Evolutionary conservation across 1,140 invertebrate genomes (phyloP), one percentile per base, ranked within the genome.

Genomic region (Melitaea cinxia): DNA sequence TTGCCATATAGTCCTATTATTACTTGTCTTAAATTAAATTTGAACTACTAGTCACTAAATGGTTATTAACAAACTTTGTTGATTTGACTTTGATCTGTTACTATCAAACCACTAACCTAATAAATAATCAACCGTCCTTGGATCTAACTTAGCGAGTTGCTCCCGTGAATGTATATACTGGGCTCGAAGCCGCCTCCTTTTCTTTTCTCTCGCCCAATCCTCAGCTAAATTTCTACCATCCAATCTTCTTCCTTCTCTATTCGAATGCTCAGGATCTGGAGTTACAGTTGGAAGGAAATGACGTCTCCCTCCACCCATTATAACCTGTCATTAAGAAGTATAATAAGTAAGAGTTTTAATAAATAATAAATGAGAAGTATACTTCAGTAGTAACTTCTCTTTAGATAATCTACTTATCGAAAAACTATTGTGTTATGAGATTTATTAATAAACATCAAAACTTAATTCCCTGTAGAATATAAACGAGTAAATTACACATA

Each of bases 201-300:
- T 93, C 77, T 94, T 93, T 66, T 94, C 93, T 56, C 92, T 89
- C 0, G 93, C 88, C 94, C 95, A 96, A 60, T 95, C 94, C 54
- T 95, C 93, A 24, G 96, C 94, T 50, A 96, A 83, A 85, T 95
- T 94, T 70, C 94, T 89, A 4, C 94, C 94, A 75, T 95, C 94
- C 0, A 93, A 77, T 72, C 95, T 89, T 71, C 93, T 83, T 1
- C 94, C 93, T 65, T 93, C 90, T 12, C 85, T 72, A 28, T 92
- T 91, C 6, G 92, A 89, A 75, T 94, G 92, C 72, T 95, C 93
- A 1, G 93, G 92, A 65, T 94, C 94, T 54, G 80, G 79, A 1
- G 92, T 92, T 9, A 94, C 92, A 47, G 93, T 94, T 4, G 94
- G 93, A 14, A 95, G 80, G 78, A 94, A 95, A 72, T 94, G 94